Base-by-base conservation (phyloP, 2,113 vertebrate species). In the Entosphenus tridentatus region DNA sequence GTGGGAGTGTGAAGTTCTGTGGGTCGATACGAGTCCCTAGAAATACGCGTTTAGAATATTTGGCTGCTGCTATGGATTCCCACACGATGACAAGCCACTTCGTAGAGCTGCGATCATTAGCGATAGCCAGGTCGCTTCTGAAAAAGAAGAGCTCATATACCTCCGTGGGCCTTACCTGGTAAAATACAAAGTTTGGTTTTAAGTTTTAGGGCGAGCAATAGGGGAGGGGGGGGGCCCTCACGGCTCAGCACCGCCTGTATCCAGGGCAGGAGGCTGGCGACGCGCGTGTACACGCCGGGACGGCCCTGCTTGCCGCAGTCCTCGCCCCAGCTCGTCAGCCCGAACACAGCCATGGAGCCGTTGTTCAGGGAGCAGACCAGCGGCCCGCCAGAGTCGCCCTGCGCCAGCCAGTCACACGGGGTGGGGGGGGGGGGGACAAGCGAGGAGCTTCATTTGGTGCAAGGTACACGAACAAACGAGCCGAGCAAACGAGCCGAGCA, bases 181-280 rank as follows among this genome's bases (percentile, higher is more conserved):
- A 39, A 39, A 39, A 39, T 39, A 39, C 6, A 39, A 39, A 39
- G 39, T 39, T 39, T 39, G 39, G 39, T 39, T 39, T 1, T 7
- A 39, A 39, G 39, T 39, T 39, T 6, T 39, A 39, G 4, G 39
- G 39, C 39, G 39, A 39, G 39, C 39, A 39, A 39, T 39, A 5
- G 39, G 39, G 6, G 39, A 39, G 1, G 39, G 39, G 39, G 39
- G 6, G 39, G 39, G 39, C 39, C 62, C 62, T 65, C 11, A 65
- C 62, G 62, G 62, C 11, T 65, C n/a, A 65, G 62, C n/a, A 11
- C 21, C 62, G 67, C 57, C 67, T 68, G 12, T 70, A 74, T 73
- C 74, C 72, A 75, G 11, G 12, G 56, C 69, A 77, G 13, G 67
- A 76, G 75, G 68, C 71, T 3, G 1, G 55, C 72, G 16, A 71